Percentiles rank a stretch among this genome's conserved stretches.
These are phyloP conservation scores for Campaea margaritaria DNA, from an alignment of 2,888 invertebrate species.

Conservation along the genomic window DNA sequence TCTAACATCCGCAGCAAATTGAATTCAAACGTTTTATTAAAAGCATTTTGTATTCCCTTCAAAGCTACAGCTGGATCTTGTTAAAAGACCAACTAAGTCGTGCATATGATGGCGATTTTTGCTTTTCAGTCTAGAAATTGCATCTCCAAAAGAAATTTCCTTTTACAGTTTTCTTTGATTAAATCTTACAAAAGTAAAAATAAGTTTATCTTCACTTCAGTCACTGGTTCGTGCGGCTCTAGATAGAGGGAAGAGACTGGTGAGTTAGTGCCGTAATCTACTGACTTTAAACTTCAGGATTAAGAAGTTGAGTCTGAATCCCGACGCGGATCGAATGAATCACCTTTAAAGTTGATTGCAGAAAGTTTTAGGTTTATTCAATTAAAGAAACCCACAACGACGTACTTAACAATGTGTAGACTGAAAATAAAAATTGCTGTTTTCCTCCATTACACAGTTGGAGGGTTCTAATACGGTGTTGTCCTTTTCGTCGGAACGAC, in stretches of 20 bases:
- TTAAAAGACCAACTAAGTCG: conserved; percentile 33
- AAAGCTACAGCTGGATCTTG: conserved; percentile 41
- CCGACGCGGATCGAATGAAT: conserved; percentile 38
- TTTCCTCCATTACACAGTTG: neutral
- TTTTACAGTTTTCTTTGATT: conserved; percentile 20
- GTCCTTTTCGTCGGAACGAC: neutral
- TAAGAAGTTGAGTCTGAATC: conserved; percentile 37
- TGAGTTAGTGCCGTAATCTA: conserved; percentile 33
- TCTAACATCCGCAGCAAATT: conserved; percentile 54
- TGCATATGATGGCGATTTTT: conserved; percentile 10
- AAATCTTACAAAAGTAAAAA: conserved; percentile 18
- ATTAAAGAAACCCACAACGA: conserved; percentile 10
- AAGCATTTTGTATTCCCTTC: conserved; percentile 45
- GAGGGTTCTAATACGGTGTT: neutral
- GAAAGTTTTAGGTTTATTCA: conserved; percentile 26
- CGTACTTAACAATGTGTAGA: neutral
- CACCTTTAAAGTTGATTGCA: conserved; percentile 34
- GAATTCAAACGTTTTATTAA: conserved; percentile 54
- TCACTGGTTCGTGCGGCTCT: conserved; percentile 24
- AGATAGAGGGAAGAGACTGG: conserved; percentile 14
- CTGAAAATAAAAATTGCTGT: conserved; percentile 1
- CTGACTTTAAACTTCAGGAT: conserved; percentile 37
- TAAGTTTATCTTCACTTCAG: conserved; percentile 5
- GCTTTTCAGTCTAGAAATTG: conserved; percentile 7
- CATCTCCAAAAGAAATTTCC: conserved; percentile 8